phyloP scores from a whole-genome alignment of 2,113 vertebrate genomes.

The Onychorhynchus coronatus region DNA sequence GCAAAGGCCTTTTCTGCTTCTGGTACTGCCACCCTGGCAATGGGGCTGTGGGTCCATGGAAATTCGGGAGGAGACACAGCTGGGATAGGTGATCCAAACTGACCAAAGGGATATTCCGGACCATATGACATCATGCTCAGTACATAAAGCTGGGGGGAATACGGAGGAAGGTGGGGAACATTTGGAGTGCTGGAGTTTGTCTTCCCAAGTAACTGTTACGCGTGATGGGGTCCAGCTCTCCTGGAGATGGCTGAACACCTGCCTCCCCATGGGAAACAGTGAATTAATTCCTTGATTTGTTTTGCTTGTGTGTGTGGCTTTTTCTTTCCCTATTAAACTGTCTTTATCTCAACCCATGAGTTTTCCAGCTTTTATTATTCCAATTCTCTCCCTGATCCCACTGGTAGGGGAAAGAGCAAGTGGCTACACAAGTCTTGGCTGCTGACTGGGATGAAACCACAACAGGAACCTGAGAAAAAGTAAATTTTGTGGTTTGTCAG shows the following conservation, averaged over 20 bases:
- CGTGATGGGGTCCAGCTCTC: neutral
- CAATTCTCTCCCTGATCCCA: neutral
- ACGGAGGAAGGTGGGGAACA: neutral
- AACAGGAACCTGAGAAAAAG: neutral
- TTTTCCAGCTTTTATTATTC: neutral
- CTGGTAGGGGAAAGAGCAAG: neutral
- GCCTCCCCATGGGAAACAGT: neutral
- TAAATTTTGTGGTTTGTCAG: neutral
- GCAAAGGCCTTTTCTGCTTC: neutral
- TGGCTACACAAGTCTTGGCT: neutral
- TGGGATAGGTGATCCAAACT: neutral
- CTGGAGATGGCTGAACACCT: neutral
- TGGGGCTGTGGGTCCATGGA: neutral
- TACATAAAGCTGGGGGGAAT: neutral
- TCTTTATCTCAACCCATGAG: neutral
- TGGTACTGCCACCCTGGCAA: neutral
- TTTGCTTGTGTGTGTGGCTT: neutral
- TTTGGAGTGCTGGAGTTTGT: neutral
- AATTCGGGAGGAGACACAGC: neutral
- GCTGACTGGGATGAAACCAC: neutral
- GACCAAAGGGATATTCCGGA: neutral
- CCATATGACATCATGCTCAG: neutral
- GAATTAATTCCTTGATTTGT: neutral
- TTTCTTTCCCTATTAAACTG: neutral
- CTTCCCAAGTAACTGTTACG: neutral